Base-by-base conservation (phyloP, 2,797 vertebrate species). In the Pterois miles region DNA sequence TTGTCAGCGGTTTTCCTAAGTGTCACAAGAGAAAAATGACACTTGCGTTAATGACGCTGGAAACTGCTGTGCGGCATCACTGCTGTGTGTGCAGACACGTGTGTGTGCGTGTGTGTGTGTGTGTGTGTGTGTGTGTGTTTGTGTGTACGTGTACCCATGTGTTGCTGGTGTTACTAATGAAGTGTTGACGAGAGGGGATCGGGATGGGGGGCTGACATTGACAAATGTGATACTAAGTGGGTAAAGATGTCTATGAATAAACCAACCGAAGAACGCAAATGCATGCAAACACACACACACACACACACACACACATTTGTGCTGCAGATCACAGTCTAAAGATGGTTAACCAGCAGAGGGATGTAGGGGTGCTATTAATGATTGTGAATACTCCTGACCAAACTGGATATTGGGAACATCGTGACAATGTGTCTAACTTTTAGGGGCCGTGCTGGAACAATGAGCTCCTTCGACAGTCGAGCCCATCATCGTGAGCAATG, bases 161-260 rank as follows among this genome's bases (percentile, higher is more conserved):
- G 72, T 85, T 86, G 81, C 85, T 16, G 57, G 71, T 84, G 85
- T 93, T 91, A 92, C 91, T 94, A 94, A 95, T 92, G 86, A 93
- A 85, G 93, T 93, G 93, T 90, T 94, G 93, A 95, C 90, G 94
- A 78, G 88, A 88, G 83, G 63, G 91, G 90, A 90, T 93, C 90
- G 90, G 83, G 89, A 90, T 79, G 67, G 63, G 33, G 82, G 82
- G 46, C 86, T 93, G 90, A 94, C 91, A 90, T 68, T 94, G 92
- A 95, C 92, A 88, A 94, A 94, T 92, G 92, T 80, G 82, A 93
- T 86, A 88, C 89, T 91, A 92, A 93, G 86, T 93, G 91, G 86
- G 83, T 87, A 89, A 90, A 91, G 86, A 85, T 89, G 89, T 85
- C 93, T 94, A 91, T 86, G 92, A 93, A 94, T 94, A 95, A 92